Evolutionary conservation across 2,888 invertebrate genomes (phyloP).

Genomic region (Platynereis dumerilii): DNA sequence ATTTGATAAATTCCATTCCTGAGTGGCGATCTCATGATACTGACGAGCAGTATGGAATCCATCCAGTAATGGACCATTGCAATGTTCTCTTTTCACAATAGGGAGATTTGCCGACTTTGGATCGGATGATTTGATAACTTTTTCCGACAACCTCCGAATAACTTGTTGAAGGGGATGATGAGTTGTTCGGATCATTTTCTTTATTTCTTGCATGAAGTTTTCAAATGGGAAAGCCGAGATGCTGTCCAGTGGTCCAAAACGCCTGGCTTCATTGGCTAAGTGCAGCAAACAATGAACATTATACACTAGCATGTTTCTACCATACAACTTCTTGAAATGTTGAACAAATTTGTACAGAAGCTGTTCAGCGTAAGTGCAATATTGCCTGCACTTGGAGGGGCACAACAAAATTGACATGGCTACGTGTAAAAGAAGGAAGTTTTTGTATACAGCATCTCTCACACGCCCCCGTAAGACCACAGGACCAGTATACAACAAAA

Average conservation of each 20-base stretch:
- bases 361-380: slow-evolving; percentile 21
- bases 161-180: slow-evolving; percentile 26
- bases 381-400: slow-evolving; percentile 2
- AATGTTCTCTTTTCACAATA: no score
- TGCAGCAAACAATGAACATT: slow-evolving; percentile 32
- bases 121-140: neutral
- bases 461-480: slow-evolving; percentile 37
- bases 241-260: slow-evolving; percentile 24
- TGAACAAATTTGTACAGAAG: slow-evolving; percentile 29
- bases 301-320: slow-evolving; percentile 20
- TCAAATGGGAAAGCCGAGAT: slow-evolving; percentile 32
- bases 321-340: slow-evolving; percentile 15
- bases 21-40: no score
- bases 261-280: slow-evolving; percentile 21
- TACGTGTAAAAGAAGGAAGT: slow-evolving; percentile 41
- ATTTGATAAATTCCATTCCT: no score
- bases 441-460: slow-evolving; percentile 29
- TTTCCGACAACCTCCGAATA: slow-evolving; percentile 17
- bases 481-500: slow-evolving; percentile 45
- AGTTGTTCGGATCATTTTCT: slow-evolving; percentile 18
- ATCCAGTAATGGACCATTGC: no score
- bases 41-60: no score
- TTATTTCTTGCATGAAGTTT: slow-evolving; percentile 25
- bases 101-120: no score
- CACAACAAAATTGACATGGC: slow-evolving; percentile 37